These are phyloP conservation scores for Merodon equestris DNA, from an alignment of 2,888 invertebrate species.

Conservation along the genomic window DNA sequence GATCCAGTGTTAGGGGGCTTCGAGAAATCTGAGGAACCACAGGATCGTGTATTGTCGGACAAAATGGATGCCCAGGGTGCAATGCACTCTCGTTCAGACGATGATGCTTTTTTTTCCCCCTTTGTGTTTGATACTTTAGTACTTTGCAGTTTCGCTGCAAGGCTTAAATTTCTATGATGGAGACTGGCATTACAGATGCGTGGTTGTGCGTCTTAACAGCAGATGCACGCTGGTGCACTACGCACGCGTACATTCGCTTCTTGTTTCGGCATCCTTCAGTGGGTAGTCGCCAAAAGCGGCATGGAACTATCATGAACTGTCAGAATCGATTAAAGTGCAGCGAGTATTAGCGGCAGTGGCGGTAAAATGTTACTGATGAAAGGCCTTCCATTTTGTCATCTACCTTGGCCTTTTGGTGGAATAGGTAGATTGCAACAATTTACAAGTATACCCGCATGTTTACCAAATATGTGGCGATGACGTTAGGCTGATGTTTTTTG, in stretches of 20 bases:
- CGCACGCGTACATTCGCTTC: slow-evolving; percentile 59
- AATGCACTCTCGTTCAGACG: slow-evolving; percentile 54
- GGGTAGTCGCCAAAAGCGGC: neutral
- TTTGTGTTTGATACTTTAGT: no score
- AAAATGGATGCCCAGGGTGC: slow-evolving; percentile 61
- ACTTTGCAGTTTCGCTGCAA: slow-evolving; percentile 29
- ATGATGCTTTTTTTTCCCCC: no score
- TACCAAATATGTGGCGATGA: slow-evolving; percentile 56
- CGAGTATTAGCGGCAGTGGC: slow-evolving; percentile 13
- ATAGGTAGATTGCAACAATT: slow-evolving; percentile 54
- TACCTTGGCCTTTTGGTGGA: slow-evolving; percentile 4
- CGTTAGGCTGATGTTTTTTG: slow-evolving; percentile 53
- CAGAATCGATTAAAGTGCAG: slow-evolving; percentile 59
- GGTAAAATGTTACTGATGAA: slow-evolving; percentile 55
- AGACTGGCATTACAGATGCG: slow-evolving; percentile 7
- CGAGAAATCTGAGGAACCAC: slow-evolving; percentile 61
- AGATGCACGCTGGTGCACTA: slow-evolving; percentile 64
- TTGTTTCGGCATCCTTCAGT: slow-evolving; percentile 19
- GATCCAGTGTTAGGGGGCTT: slow-evolving; percentile 45
- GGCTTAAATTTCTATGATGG: slow-evolving; percentile 65
- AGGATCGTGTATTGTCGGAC: slow-evolving; percentile 41
- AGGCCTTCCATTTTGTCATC: slow-evolving; percentile 19
- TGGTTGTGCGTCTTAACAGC: slow-evolving; percentile 13
- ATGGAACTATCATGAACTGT: slow-evolving; percentile 64
- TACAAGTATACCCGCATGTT: slow-evolving; percentile 46